phyloP scores from a whole-genome alignment of 2,113 vertebrate species.

The Corythoichthys intestinalis region DNA sequence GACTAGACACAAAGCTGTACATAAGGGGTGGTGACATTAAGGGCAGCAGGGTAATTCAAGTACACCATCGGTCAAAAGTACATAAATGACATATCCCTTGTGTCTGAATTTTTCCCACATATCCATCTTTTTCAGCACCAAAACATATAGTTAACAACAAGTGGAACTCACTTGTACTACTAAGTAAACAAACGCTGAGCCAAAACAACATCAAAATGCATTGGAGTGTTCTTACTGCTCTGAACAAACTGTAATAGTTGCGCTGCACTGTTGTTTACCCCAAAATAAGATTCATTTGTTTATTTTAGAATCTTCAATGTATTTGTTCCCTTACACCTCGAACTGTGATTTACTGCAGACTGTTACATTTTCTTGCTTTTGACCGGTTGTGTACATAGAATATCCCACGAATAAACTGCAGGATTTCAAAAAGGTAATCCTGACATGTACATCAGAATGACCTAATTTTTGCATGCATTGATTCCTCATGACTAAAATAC shows the following conservation, averaged over 20 bases:
- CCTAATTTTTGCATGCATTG: slow-evolving; percentile 78
- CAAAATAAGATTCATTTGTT: too few relatives aligned
- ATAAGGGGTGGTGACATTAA: slow-evolving; percentile 16
- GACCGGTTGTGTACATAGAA: slow-evolving; percentile 10
- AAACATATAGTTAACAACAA: neutral
- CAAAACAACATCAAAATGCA: neutral
- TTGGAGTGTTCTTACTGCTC: neutral
- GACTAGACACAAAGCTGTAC: slow-evolving; percentile 29
- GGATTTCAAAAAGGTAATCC: slow-evolving; percentile 62
- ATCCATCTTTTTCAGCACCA: neutral
- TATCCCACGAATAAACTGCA: slow-evolving; percentile 58
- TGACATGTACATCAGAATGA: neutral
- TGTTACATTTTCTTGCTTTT: neutral
- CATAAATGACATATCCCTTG: neutral
- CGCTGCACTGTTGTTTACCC: neutral
- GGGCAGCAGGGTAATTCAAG: neutral
- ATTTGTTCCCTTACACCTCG: too few relatives aligned
- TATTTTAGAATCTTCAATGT: too few relatives aligned
- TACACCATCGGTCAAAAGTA: slow-evolving; percentile 3
- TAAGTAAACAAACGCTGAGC: neutral
- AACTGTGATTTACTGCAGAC: too few relatives aligned
- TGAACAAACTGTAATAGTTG: neutral
- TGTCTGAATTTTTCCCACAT: neutral
- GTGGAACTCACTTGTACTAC: neutral
- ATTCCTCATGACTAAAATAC: slow-evolving; percentile 76